A percentile compares a stretch with the other conserved stretches of the same genome.
These are phyloP conservation scores for Drosophila nikananu DNA, from an alignment of 1,140 invertebrate genomes.

Conservation along the genomic window DNA sequence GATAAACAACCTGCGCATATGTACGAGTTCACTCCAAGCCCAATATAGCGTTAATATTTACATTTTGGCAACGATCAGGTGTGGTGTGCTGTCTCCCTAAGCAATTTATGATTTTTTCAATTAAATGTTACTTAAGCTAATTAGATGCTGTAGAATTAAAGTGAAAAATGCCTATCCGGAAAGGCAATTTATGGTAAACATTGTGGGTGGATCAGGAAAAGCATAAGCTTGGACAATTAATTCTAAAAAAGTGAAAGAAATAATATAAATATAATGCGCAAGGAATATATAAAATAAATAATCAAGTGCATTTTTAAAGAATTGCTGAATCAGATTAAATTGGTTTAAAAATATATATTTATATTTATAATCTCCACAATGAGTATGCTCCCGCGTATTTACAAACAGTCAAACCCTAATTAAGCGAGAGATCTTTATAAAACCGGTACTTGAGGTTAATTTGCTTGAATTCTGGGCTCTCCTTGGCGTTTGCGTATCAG, in stretches of 20 bases:
- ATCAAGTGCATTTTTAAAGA: not conserved
- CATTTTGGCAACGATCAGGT: conserved; percentile 33
- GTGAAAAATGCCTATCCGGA: not conserved
- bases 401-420: conserved; percentile 22
- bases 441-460: conserved; percentile 38
- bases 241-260: not conserved
- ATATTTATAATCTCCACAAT: not conserved
- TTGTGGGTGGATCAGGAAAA: conserved; percentile 1
- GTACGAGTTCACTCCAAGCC: not conserved
- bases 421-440: conserved; percentile 29
- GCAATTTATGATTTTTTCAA: not conserved
- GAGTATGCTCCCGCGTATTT: not conserved
- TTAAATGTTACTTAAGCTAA: conserved; percentile 11
- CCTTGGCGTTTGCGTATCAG: conserved; percentile 29
- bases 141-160: conserved; percentile 1
- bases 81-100: not conserved
- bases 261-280: not conserved
- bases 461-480: conserved; percentile 11
- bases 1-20: conserved; percentile 42
- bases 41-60: conserved; percentile 19
- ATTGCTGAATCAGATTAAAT: no score
- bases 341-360: not conserved
- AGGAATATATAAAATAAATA: not conserved
- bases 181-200: conserved; percentile 14
- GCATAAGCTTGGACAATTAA: not conserved